phyloP scores from a whole-genome alignment of 2,113 vertebrate species.

The Heloderma charlesbogerti region DNA sequence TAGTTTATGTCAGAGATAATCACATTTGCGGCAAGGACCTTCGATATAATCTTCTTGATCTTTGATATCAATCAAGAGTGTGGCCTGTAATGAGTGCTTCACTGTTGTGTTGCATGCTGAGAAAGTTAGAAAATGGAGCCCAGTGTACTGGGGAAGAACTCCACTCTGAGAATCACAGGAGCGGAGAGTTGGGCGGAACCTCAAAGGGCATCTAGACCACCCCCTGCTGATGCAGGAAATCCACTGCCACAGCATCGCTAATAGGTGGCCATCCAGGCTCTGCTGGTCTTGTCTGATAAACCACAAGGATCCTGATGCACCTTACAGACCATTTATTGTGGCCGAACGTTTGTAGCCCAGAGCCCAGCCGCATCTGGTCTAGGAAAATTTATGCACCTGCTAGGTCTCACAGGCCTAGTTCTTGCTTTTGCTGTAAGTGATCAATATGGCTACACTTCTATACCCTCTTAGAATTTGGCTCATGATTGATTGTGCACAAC shows the following conservation, averaged over 20 bases:
- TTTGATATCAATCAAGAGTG: neutral
- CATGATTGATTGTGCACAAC: too few species aligned
- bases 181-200: neutral
- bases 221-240: neutral
- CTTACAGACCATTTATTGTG: too few species aligned
- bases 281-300: neutral
- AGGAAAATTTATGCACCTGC: too few species aligned
- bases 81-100: neutral
- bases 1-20: conserved; percentile 18
- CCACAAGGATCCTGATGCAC: too few species aligned
- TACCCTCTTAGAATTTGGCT: too few species aligned
- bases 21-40: conserved; percentile 26
- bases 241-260: neutral
- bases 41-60: conserved; percentile 22
- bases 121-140: neutral
- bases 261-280: neutral
- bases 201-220: neutral
- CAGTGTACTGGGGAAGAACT: neutral
- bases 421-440: too few species aligned
- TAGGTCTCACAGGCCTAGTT: too few species aligned
- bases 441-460: too few species aligned
- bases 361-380: too few species aligned
- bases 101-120: neutral
- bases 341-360: too few species aligned
- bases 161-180: neutral